Evolutionary conservation across 2,797 vertebrate genomes (phyloP).

Genomic region (Leontopithecus rosalia): DNA sequence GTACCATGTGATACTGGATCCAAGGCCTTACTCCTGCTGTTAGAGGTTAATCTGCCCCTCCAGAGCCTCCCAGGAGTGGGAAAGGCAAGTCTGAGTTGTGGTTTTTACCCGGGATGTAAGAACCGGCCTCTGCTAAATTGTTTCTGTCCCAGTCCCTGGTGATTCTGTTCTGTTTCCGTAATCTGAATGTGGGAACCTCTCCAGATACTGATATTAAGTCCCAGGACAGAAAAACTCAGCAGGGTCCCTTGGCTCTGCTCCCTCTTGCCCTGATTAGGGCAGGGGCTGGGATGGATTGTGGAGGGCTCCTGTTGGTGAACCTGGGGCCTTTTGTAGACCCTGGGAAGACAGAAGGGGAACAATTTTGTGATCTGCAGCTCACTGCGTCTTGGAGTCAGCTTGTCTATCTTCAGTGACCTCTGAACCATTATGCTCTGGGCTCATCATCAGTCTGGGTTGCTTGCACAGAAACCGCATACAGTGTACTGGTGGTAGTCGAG

Average conservation of each 20-base stretch:
- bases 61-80: not conserved
- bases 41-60: not conserved
- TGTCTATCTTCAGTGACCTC: not conserved
- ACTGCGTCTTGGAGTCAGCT: not conserved
- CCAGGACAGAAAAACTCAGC: not conserved
- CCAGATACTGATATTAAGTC: constrained; percentile 20
- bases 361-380: not conserved
- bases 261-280: too few relatives aligned
- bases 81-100: not conserved
- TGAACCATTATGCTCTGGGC: not conserved
- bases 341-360: not conserved
- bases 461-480: not conserved
- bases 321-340: not conserved
- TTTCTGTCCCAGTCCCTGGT: constrained; percentile 29
- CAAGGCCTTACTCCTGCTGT: accelerated
- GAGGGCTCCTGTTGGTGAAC: not conserved
- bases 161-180: not conserved
- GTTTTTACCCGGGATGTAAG: not conserved
- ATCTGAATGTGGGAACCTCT: constrained; percentile 38
- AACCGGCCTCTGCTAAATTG: not conserved
- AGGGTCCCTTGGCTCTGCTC: not conserved
- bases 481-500: too few relatives aligned
- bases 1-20: not conserved
- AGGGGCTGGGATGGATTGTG: not conserved
- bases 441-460: not conserved